Base-by-base conservation (phyloP, 2,797 vertebrate genomes). In the Cichlasoma orientale region DNA sequence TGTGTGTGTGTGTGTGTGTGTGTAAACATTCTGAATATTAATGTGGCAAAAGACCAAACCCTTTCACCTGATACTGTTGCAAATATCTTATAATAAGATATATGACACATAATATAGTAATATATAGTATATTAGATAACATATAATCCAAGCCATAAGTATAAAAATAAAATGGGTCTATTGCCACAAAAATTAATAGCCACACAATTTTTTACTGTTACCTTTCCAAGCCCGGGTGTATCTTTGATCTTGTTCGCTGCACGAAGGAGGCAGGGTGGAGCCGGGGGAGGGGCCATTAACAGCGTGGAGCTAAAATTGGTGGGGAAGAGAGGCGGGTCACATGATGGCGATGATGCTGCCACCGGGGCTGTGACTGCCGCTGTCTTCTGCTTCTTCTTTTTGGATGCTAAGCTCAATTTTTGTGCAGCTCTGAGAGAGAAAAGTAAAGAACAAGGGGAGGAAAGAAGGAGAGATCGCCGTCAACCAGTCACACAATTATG, bases 211-310 rank as follows among this genome's bases (percentile, higher is more conserved):
- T 33, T 54, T 38, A 1, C 2, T 1, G 89, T 90, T 97, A 99
- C 98, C 97, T 99, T 99, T 91, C 98, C 98, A 59, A 99, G 91
- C 54, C 98, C 98, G 0, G 98, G 98, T 1, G 95, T 99, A 86
- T 99, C 98, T 95, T 99, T 98, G 90, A 99, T 97, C 94, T 99
- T 99, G 94, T 95, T 97, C 87, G 97, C 96, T 1, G 98, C 98
- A 27, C 98, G 95, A 72, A 99, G 94, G 72, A 99, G 96, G 84
- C 98, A 98, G 75, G 98, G 98, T 0, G 98, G 98, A 29, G 98
- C 98, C 0, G 98, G 98, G 5, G 98, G 98, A 2, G 98, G 97
- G 0, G 95, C 96, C 18, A 89, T 89, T 91, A 97, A 95, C 76
- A 99, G 94, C 58, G 98, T 96, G 3, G 95, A 96, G 21, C 97